Evolutionary conservation across 2,113 vertebrate species (phyloP).

Genomic region (Centropus unirufus): DNA sequence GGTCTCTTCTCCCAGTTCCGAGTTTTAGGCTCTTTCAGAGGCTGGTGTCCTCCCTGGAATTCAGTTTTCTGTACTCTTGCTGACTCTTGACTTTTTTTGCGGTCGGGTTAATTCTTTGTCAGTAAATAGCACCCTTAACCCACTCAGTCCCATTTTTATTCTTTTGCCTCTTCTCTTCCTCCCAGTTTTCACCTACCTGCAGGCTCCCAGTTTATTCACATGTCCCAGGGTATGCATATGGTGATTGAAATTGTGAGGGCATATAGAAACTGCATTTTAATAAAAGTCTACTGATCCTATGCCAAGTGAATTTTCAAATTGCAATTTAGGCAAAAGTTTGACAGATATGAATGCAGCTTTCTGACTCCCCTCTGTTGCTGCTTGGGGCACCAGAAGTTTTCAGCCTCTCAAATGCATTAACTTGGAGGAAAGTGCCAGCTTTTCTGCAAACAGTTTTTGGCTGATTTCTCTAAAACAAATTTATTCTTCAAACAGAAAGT

Average conservation of each 20-base stretch:
- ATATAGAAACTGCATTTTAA: neutral
- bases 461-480: neutral
- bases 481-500: neutral
- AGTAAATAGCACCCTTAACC: neutral
- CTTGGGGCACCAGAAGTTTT: neutral
- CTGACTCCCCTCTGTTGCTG: neutral
- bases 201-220: neutral
- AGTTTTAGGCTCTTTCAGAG: neutral
- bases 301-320: neutral
- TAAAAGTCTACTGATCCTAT: neutral
- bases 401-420: neutral
- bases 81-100: fast-evolving
- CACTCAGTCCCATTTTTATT: neutral
- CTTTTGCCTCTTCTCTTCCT: neutral
- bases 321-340: neutral
- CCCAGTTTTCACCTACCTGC: neutral
- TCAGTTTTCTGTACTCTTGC: neutral
- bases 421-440: neutral
- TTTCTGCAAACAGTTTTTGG: neutral
- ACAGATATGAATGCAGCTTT: neutral
- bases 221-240: neutral
- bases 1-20: neutral
- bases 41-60: neutral
- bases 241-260: neutral
- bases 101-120: neutral